These are phyloP conservation scores for Hirtodrosophila alboralis DNA, from an alignment of 2,888 invertebrate species.

Conservation along the genomic window DNA sequence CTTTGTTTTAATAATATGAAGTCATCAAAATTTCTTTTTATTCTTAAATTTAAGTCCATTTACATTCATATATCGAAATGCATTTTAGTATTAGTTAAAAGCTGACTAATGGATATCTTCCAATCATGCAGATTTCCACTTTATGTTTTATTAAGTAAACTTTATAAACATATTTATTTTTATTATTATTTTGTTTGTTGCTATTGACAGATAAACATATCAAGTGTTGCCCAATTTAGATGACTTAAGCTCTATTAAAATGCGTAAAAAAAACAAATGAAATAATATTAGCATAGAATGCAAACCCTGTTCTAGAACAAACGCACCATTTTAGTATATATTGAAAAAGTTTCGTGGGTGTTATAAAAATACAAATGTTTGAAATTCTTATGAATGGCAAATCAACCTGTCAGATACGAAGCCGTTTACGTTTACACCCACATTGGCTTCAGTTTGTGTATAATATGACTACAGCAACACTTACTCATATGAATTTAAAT, in stretches of 20 bases:
- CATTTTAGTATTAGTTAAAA: neutral
- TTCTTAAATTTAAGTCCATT: no score
- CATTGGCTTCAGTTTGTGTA: conserved; percentile 13
- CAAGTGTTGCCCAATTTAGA: conserved; percentile 62
- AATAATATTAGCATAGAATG: conserved; percentile 61
- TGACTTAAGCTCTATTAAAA: conserved; percentile 68
- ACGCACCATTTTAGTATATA: conserved; percentile 61
- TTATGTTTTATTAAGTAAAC: conserved; percentile 4
- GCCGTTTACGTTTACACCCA: conserved; percentile 61
- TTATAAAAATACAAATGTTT: conserved; percentile 48
- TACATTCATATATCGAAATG: no score
- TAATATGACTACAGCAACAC: conserved; percentile 20
- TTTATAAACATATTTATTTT: neutral
- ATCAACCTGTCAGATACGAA: conserved; percentile 60
- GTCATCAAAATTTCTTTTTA: no score
- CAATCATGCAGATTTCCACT: neutral
- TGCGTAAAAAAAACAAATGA: conserved; percentile 67
- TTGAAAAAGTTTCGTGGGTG: conserved; percentile 48
- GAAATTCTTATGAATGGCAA: conserved; percentile 66
- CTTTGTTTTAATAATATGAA: no score
- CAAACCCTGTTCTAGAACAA: conserved; percentile 37
- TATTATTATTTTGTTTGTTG: neutral
- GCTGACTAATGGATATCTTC: conserved; percentile 3
- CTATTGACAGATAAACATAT: conserved; percentile 45
- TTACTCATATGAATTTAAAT: conserved; percentile 50